These are phyloP conservation scores for Dryocosmus kuriphilus DNA, from an alignment of 2,888 invertebrate genomes.

Conservation along the genomic window DNA sequence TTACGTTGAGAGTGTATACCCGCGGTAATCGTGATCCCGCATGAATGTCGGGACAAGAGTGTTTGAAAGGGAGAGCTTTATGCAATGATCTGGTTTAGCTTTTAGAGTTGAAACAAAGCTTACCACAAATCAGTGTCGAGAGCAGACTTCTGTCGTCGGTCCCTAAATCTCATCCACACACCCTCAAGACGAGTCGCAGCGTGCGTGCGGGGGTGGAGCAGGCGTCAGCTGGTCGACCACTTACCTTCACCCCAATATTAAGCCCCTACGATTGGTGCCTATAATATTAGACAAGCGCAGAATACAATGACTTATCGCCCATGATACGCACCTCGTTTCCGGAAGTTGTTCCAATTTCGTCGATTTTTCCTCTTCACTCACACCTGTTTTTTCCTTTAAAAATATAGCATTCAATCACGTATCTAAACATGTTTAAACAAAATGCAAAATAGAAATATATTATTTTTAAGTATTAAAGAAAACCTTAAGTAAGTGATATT, in stretches of 20 bases:
- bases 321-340: constrained; percentile 7
- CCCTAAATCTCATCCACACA: constrained; percentile 78
- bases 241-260: constrained; percentile 79
- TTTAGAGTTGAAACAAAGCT: constrained; percentile 76
- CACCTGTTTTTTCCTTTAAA: background rate
- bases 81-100: constrained; percentile 53
- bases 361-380: background rate
- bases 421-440: background rate
- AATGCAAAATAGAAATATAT: background rate
- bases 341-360: background rate
- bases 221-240: constrained; percentile 81
- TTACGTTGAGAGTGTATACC: background rate
- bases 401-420: background rate
- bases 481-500: too few relatives aligned
- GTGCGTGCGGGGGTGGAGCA: constrained; percentile 74
- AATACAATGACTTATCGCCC: constrained; percentile 74
- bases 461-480: too few relatives aligned
- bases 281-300: constrained; percentile 76
- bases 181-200: constrained; percentile 76
- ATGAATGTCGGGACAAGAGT: background rate
- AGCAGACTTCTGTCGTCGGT: constrained; percentile 76
- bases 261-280: constrained; percentile 77
- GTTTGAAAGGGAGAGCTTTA: constrained; percentile 43
- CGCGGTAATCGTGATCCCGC: background rate
- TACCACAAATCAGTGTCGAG: constrained; percentile 78